These are phyloP conservation scores for Megamerina dolium DNA, from an alignment of 2,888 invertebrate species.

Conservation along the genomic window DNA sequence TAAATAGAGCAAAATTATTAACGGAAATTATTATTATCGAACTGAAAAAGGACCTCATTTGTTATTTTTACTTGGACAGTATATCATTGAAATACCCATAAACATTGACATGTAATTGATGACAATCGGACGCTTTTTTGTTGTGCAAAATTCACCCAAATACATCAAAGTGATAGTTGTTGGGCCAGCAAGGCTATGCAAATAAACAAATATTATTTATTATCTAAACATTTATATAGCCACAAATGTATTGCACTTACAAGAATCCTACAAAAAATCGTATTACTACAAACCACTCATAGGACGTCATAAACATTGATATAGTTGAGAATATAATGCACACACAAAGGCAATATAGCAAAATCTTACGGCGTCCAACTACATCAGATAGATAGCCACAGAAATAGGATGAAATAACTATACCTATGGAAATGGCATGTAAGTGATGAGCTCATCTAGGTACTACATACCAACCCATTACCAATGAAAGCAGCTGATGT, in stretches of 20 bases:
- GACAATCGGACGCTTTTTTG: slow-evolving; percentile 18
- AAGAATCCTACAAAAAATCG: slow-evolving; percentile 30
- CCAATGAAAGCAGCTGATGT: slow-evolving; percentile 19
- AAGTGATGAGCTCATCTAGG: too few species aligned
- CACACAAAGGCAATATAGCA: slow-evolving; percentile 24
- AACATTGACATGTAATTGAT: slow-evolving; percentile 30
- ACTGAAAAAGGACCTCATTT: too few species aligned
- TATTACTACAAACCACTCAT: slow-evolving; percentile 22
- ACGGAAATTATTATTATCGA: too few species aligned
- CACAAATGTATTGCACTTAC: slow-evolving; percentile 26
- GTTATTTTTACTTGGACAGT: too few species aligned
- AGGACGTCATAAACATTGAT: slow-evolving; percentile 28
- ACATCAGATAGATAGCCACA: slow-evolving; percentile 30
- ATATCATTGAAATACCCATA: slow-evolving; percentile 28
- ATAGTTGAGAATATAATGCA: slow-evolving; percentile 21
- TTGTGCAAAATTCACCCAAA: slow-evolving; percentile 29
- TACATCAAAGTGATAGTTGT: slow-evolving; percentile 27
- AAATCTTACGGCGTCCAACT: slow-evolving; percentile 26
- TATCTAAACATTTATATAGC: too few species aligned
- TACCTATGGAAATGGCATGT: slow-evolving; percentile 20
- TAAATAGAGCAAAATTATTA: too few species aligned
- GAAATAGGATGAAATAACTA: slow-evolving; percentile 26
- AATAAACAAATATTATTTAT: neutral
- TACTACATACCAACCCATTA: too few species aligned
- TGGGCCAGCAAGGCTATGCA: slow-evolving; percentile 26